Conservation (phyloP, 2,113 vertebrate species). For the Podilymbus podiceps region DNA sequence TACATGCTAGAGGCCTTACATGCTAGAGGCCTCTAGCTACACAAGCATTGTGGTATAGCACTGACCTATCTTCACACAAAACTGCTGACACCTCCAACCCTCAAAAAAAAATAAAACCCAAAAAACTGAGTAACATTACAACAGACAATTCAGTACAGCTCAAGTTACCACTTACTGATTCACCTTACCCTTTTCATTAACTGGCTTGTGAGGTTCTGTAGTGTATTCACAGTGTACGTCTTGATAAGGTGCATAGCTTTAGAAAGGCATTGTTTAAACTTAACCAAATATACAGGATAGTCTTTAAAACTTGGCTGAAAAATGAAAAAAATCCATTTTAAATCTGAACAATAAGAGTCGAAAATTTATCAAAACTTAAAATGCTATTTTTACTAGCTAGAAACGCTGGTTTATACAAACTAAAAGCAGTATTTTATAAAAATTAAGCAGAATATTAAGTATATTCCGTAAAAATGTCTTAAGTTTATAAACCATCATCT, state of each 20-base stretch:
- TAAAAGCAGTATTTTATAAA: background rate
- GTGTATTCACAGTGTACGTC: slow-evolving; percentile 88
- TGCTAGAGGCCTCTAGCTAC: no score
- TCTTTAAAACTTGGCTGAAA: slow-evolving; percentile 96
- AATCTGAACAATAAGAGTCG: accelerated
- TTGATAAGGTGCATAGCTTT: slow-evolving; percentile 98
- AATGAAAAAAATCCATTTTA: background rate
- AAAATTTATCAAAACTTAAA: background rate
- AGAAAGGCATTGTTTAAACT: slow-evolving; percentile 96
- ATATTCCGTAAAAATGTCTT: background rate
- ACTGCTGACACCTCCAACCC: background rate
- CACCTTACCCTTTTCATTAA: slow-evolving; percentile 91
- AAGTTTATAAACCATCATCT: background rate
- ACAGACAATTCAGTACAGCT: background rate
- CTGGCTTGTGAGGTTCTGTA: slow-evolving; percentile 92
- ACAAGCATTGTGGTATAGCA: background rate
- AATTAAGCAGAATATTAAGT: background rate
- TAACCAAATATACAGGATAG: slow-evolving; percentile 89
- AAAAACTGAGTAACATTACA: background rate
- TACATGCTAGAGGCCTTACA: no score
- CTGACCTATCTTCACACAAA: background rate
- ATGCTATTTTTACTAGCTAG: background rate
- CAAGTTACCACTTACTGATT: background rate
- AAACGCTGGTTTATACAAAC: background rate
- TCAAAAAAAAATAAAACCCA: background rate